Base-by-base conservation (phyloP, 2,888 invertebrate species). In the Drosophila hamatofila region DNA sequence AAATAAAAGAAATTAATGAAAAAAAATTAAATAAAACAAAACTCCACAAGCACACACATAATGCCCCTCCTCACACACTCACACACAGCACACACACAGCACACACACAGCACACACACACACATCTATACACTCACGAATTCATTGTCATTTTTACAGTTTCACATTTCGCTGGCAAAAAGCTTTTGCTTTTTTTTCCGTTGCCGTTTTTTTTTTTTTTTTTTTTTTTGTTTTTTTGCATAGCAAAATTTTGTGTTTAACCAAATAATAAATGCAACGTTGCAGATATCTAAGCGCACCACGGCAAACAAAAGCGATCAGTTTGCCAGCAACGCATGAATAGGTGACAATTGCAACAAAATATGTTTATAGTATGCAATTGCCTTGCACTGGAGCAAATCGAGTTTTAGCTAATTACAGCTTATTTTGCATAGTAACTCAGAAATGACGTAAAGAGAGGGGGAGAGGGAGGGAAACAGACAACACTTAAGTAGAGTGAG, bases 361-460 rank as follows among this genome's bases (percentile, higher is more conserved):
- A 39, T n/a, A n/a, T n/a, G n/a, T n/a, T n/a, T n/a, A n/a, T 21
- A 2, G 30, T 30, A 21, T 33, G 41, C 35, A 41, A 27, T 49
- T 18, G 16, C 9, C 27, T 41, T 46, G 8, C 16, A 21, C 30
- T 30, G n/a, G n/a, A n/a, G 42, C 37, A 51, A 42, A 42, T 55
- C 49, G 37, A 33, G 18, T 42, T 68, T 23, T 21, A 39, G 44
- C 52, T 59, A 56, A 63, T 55, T 56, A 46, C 74, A 56, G 27
- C 46, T 52, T 48, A 49, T 51, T 75, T 71, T 65, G 60, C 57
- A 58, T 55, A 18, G 21, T 46, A n/a, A 18, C 52, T 23, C 25
- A 39, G 14, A 65, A 55, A 46, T 16, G 33, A 51, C 33, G 46
- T 27, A 21, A 44, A 23, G 56, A 25, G 18, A 18, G 14, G 1